These are phyloP conservation scores for Trochalopteron elliotii DNA, from an alignment of 2,113 vertebrate species.

Conservation along the genomic window DNA sequence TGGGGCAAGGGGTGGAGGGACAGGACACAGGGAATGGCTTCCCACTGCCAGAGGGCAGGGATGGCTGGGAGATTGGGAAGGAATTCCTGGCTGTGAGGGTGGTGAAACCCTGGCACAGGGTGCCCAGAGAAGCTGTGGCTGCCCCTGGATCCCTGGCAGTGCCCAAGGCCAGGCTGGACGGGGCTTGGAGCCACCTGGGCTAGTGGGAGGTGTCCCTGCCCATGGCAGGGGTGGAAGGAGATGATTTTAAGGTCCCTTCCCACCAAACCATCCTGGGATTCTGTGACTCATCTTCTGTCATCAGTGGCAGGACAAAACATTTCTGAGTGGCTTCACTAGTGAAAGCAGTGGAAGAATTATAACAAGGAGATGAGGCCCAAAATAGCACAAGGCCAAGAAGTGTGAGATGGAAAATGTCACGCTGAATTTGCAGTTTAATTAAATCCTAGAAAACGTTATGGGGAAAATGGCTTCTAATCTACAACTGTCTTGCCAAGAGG, in stretches of 20 bases:
- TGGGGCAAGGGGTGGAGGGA: not conserved
- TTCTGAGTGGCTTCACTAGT: not conserved
- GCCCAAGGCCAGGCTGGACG: rapidly evolving
- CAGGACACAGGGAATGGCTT: not conserved
- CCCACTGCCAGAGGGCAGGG: not conserved
- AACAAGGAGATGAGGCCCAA: not conserved
- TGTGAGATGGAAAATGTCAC: not conserved
- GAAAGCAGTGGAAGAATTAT: not conserved
- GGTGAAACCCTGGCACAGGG: not conserved
- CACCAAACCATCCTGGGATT: not conserved
- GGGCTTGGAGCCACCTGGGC: not conserved
- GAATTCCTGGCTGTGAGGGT: rapidly evolving
- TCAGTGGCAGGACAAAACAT: not conserved
- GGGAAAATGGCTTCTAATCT: not conserved
- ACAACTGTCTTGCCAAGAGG: rapidly evolving
- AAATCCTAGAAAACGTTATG: rapidly evolving
- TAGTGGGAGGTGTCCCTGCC: rapidly evolving
- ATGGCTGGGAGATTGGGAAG: rapidly evolving
- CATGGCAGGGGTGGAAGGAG: not conserved
- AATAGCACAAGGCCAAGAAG: not conserved
- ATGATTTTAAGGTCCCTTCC: not conserved
- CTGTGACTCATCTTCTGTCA: not conserved
- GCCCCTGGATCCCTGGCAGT: not conserved
- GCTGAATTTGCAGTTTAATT: not conserved
- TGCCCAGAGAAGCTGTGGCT: not conserved